Base-by-base conservation (phyloP, 2,888 invertebrate genomes). In the Lagria hirta region DNA sequence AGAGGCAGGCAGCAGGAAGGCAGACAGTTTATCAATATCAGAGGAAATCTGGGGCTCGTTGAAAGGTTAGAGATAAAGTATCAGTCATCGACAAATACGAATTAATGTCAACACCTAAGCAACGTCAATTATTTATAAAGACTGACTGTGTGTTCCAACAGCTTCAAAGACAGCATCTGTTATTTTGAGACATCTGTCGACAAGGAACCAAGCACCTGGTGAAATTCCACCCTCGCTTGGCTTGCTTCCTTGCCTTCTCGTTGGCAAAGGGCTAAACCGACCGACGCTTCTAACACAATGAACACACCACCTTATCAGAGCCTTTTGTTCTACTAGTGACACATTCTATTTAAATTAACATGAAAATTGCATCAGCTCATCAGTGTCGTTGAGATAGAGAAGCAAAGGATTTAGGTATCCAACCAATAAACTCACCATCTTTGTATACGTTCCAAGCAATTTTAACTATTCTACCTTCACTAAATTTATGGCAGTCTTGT, bases 321-420 rank as follows among this genome's bases (percentile, higher is more conserved):
- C 10, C 42, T 38, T 33, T 38, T 47, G 47, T 47, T 47, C 33
- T 14, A 18, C 24, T 22, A 35, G 30, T 37, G 42, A 43, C 45
- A 40, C 42, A 42, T 47, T 42, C 43, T 47, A 43, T 47, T 47
- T 47, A 47, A 47, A 47, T 47, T 43, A 47, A 43, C 43, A 47
- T 43, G 47, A 47, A 47, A 47, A 47, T 47, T 43, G 47, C 47
- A 47, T 42, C 42, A 35, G 28, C 42, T 38, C 29, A 30, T 30
- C 29, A 38, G 33, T 26, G 17, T 34, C 20, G 27, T 20, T n/a
- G 16, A 40, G 30, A 40, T 40, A 40, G 29, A 29, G 28, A 29
- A 7, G 28, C 20, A 17, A 27, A 28, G 29, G 41, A 41, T 27
- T 30, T 24, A 12, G 28, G 15, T 30, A 27, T 26, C 28, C 6